phyloP scores from a whole-genome alignment of 2,888 invertebrate species.

The Hirtodrosophila cameraria region DNA sequence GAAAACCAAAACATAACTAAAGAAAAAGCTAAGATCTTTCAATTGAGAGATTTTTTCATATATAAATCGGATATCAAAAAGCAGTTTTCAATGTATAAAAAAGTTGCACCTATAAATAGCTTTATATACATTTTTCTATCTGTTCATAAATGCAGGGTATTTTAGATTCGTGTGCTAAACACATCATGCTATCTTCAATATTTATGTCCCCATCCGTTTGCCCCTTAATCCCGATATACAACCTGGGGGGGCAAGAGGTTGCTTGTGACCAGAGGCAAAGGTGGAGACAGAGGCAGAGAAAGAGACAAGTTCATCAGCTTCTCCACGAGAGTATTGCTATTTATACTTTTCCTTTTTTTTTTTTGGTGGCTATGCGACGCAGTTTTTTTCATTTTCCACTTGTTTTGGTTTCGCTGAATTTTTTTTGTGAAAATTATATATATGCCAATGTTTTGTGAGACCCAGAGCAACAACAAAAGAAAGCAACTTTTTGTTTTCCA shows the following conservation, averaged over 20 bases:
- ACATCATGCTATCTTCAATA: slow-evolving; percentile 11
- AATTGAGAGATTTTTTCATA: too few species aligned
- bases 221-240: slow-evolving; percentile 30
- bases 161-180: not conserved
- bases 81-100: too few species aligned
- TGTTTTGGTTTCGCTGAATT: slow-evolving; percentile 35
- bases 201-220: slow-evolving; percentile 25
- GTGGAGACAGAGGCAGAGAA: not conserved
- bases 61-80: too few species aligned
- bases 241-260: slow-evolving; percentile 4
- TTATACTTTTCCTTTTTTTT: too few species aligned
- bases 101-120: too few species aligned
- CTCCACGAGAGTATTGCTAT: slow-evolving; percentile 36
- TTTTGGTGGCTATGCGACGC: slow-evolving; percentile 19
- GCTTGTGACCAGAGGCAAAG: not conserved
- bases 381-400: slow-evolving; percentile 36
- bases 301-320: slow-evolving; percentile 40
- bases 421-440: slow-evolving; percentile 29
- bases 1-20: too few species aligned
- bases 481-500: slow-evolving; percentile 47
- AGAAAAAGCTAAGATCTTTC: too few species aligned
- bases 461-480: slow-evolving; percentile 28
- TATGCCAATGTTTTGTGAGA: too few species aligned
- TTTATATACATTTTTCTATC: too few species aligned
- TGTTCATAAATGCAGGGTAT: slow-evolving; percentile 20